Percentiles rank a stretch among this genome's conserved stretches.
Conservation (phyloP, 2,888 invertebrate species). For the Rutpela maculata region DNA sequence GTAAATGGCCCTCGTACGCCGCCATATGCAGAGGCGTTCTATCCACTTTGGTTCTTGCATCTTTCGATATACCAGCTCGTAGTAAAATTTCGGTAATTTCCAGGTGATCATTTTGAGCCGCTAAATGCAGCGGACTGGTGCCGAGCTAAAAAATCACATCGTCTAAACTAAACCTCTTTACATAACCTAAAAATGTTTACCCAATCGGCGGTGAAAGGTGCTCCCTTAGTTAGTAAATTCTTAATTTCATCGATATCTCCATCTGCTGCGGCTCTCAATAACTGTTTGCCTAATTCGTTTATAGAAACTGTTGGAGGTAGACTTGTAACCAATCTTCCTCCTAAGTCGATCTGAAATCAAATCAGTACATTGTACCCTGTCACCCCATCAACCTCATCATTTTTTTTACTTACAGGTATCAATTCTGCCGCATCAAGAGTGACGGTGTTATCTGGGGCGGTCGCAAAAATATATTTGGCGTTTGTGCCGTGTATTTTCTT, state of each 20-base stretch:
- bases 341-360: slow-evolving; percentile 65
- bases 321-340: slow-evolving; percentile 55
- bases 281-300: slow-evolving; percentile 89
- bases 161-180: slow-evolving; percentile 4
- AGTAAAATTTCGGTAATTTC: slow-evolving; percentile 89
- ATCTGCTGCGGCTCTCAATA: slow-evolving; percentile 86
- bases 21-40: slow-evolving; percentile 94
- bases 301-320: slow-evolving; percentile 72
- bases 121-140: slow-evolving; percentile 92
- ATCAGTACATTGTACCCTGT: slow-evolving; percentile 1
- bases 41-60: slow-evolving; percentile 94
- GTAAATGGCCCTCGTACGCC: slow-evolving; percentile 87
- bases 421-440: slow-evolving; percentile 66
- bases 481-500: slow-evolving; percentile 57
- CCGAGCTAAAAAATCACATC: slow-evolving; percentile 81
- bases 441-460: slow-evolving; percentile 51
- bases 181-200: slow-evolving; percentile 73
- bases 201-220: slow-evolving; percentile 96
- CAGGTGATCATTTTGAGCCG: slow-evolving; percentile 87
- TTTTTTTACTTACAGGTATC: slow-evolving; percentile 72
- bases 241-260: slow-evolving; percentile 87
- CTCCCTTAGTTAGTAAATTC: slow-evolving; percentile 88
- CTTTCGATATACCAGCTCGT: slow-evolving; percentile 90
- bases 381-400: too few relatives aligned
- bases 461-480: slow-evolving; percentile 60